These are phyloP conservation scores for Ichneumoninae sp. DNA, from an alignment of 2,888 invertebrate genomes.

Conservation along the genomic window DNA sequence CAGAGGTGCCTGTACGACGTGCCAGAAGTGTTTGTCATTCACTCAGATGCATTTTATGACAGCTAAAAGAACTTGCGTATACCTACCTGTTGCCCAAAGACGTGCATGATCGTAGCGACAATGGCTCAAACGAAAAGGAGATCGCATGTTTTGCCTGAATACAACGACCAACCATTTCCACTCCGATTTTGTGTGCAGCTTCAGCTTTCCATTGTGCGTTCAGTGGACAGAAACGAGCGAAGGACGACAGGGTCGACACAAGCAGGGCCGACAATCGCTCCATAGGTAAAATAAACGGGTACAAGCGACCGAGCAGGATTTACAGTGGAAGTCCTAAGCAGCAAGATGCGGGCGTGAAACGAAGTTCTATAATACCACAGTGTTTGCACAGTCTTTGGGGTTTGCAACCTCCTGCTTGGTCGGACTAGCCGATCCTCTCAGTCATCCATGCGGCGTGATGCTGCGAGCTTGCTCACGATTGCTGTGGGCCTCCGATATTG, in stretches of 20 bases:
- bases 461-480: conserved; percentile 48
- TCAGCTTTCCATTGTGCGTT: conserved; percentile 5
- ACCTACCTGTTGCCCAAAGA: neutral
- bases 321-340: conserved; percentile 29
- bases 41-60: neutral
- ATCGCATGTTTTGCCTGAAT: neutral
- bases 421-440: conserved; percentile 39
- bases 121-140: neutral
- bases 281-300: neutral
- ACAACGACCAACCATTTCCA: neutral
- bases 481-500: conserved; percentile 61
- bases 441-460: conserved; percentile 52
- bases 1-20: neutral
- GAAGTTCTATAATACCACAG: conserved; percentile 46
- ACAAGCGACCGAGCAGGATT: neutral
- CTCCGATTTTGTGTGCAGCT: conserved; percentile 9
- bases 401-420: conserved; percentile 16
- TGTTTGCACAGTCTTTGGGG: conserved; percentile 52
- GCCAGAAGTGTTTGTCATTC: conserved; percentile 2
- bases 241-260: conserved; percentile 9
- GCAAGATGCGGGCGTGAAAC: conserved; percentile 58
- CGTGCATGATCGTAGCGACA: neutral
- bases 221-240: conserved; percentile 13
- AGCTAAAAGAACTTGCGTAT: conserved; percentile 1
- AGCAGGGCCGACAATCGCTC: neutral